Evolutionary conservation across 2,797 vertebrate species (phyloP).

Genomic region (Pogoniulus pusillus): DNA sequence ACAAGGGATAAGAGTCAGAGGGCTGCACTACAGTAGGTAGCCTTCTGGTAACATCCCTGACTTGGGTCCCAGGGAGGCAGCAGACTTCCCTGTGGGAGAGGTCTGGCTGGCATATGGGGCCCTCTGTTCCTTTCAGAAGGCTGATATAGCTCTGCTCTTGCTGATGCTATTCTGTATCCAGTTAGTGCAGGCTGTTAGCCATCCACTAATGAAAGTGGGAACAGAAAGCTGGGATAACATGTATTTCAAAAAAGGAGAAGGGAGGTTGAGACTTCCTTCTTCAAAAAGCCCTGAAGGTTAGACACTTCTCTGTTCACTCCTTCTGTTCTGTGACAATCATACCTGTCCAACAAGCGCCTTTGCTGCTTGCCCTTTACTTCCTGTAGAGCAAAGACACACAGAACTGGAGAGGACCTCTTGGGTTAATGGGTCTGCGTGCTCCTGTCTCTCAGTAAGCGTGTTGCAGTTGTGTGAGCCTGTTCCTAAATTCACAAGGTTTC

Average conservation of each 20-base stretch:
- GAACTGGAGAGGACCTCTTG: neutral
- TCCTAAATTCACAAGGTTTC: too few relatives aligned
- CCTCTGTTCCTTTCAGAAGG: too few relatives aligned
- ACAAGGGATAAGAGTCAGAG: too few relatives aligned
- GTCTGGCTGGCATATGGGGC: too few relatives aligned
- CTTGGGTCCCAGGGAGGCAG: too few relatives aligned
- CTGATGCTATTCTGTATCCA: neutral
- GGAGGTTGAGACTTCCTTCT: neutral
- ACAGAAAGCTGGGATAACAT: neutral
- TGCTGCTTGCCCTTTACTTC: neutral
- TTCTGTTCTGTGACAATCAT: neutral
- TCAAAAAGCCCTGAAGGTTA: neutral
- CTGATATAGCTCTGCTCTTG: neutral
- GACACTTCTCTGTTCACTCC: neutral
- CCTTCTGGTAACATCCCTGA: too few relatives aligned
- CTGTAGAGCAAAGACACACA: neutral
- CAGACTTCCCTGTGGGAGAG: too few relatives aligned
- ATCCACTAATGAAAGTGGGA: neutral
- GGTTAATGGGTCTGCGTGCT: neutral
- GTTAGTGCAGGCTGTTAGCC: conserved; percentile 8
- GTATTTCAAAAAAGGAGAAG: neutral
- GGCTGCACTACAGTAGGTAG: too few relatives aligned
- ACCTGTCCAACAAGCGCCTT: conserved; percentile 16
- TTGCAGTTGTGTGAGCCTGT: neutral
- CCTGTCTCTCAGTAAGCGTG: neutral